Percentiles rank a stretch among this genome's conserved stretches.
These are phyloP conservation scores for Peromyscus maniculatus DNA, from an alignment of 2,113 vertebrate genomes.

Conservation along the genomic window DNA sequence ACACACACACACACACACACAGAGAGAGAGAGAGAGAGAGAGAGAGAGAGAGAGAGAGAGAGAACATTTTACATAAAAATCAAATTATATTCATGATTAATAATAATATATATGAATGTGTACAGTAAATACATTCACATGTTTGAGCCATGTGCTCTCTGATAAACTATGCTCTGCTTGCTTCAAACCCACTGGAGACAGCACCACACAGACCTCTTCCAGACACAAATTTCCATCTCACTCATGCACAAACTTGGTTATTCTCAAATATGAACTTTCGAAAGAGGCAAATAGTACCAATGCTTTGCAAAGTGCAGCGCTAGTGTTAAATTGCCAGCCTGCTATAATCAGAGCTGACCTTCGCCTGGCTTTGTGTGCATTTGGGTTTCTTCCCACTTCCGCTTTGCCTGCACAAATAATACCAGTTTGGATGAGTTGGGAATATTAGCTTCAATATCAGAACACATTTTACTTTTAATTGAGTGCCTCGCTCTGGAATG, in stretches of 20 bases:
- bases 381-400: slow-evolving; percentile 11
- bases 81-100: background rate
- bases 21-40: no score
- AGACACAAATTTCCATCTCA: background rate
- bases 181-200: background rate
- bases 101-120: background rate
- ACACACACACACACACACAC: background rate
- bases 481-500: background rate
- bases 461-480: slow-evolving; percentile 31
- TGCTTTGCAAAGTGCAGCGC: slow-evolving; percentile 52
- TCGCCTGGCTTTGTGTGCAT: slow-evolving; percentile 6
- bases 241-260: background rate
- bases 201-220: background rate
- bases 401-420: slow-evolving; percentile 50
- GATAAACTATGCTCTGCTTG: background rate
- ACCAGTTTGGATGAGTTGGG: slow-evolving; percentile 30
- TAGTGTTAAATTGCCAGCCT: background rate
- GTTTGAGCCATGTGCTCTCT: background rate
- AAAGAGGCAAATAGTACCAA: slow-evolving; percentile 45
- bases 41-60: no score
- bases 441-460: background rate
- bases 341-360: slow-evolving; percentile 55
- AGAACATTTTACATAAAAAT: background rate
- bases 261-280: slow-evolving; percentile 58
- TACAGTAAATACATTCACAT: background rate